Evolutionary conservation across 2,888 invertebrate species (phyloP).

Genomic region (Dryocosmus kuriphilus): DNA sequence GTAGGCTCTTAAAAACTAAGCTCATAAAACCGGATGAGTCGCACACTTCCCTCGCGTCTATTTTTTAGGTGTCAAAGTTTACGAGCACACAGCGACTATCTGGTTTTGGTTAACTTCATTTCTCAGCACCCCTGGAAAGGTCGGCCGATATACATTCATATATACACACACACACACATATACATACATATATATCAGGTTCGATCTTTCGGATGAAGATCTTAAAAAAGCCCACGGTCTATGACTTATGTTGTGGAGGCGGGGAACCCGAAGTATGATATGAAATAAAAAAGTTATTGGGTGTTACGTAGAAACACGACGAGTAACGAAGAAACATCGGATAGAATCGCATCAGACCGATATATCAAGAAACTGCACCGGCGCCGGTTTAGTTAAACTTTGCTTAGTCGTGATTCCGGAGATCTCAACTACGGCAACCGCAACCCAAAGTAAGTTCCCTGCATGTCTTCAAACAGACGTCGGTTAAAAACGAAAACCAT

Average conservation of each 20-base stretch:
- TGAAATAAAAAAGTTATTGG: constrained; percentile 56
- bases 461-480: neutral
- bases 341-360: constrained; percentile 63
- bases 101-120: constrained; percentile 46
- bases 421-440: constrained; percentile 12
- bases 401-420: constrained; percentile 54
- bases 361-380: constrained; percentile 71
- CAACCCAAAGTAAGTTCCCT: constrained; percentile 1
- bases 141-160: too few relatives aligned
- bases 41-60: constrained; percentile 53
- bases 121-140: constrained; percentile 48
- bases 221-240: neutral
- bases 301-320: constrained; percentile 52
- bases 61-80: constrained; percentile 64
- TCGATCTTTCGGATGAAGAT: neutral
- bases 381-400: constrained; percentile 69
- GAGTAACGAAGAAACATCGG: constrained; percentile 45
- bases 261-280: neutral
- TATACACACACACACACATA: too few relatives aligned
- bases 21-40: constrained; percentile 65
- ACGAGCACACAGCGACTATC: constrained; percentile 50
- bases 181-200: too few relatives aligned
- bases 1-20: constrained; percentile 61
- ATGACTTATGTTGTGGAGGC: constrained; percentile 40
- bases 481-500: too few relatives aligned